Evolutionary conservation across 2,797 vertebrate genomes (phyloP).

Genomic region (Varecia variegata): DNA sequence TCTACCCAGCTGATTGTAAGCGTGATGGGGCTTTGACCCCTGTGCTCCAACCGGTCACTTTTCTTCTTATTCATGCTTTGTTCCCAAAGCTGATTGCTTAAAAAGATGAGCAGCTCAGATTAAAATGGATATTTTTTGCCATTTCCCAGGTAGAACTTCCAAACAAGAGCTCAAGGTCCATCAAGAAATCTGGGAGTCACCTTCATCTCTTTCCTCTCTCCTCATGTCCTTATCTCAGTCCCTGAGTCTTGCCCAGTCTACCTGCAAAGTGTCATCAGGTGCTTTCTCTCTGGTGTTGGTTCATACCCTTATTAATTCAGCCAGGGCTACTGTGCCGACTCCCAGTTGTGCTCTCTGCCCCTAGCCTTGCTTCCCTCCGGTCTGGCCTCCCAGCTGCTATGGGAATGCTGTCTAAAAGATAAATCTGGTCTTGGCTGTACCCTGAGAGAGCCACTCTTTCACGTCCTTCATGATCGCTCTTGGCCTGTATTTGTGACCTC

Average conservation of each 20-base stretch:
- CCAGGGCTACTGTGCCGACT: background rate
- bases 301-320: background rate
- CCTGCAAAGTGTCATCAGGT: background rate
- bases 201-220: background rate
- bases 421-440: background rate
- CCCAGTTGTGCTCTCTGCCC: background rate
- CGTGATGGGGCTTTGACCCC: background rate
- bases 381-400: background rate
- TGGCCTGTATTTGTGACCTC: background rate
- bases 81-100: background rate
- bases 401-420: background rate
- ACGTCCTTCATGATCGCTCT: background rate
- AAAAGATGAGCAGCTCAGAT: background rate
- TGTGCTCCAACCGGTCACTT: background rate
- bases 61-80: background rate
- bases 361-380: background rate
- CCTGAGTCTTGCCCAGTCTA: background rate
- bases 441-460: background rate
- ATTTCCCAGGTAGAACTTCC: background rate
- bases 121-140: background rate
- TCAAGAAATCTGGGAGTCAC: background rate
- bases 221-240: background rate
- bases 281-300: background rate
- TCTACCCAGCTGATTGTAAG: background rate
- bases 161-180: background rate